Conservation (phyloP, 2,888 invertebrate genomes). For the Stenolophus ochropezus region DNA sequence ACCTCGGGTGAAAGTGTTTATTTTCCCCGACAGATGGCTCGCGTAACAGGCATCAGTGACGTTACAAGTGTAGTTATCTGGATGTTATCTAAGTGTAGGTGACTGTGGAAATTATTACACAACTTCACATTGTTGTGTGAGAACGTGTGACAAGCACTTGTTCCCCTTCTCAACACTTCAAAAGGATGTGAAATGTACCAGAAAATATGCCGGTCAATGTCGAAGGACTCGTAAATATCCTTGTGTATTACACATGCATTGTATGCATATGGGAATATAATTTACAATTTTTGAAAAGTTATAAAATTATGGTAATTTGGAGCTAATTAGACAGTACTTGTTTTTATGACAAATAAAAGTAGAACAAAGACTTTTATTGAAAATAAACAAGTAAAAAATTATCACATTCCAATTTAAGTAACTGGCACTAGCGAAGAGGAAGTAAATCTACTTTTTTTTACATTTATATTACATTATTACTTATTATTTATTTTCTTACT, state of each 20-base stretch:
- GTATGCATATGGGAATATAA: neutral
- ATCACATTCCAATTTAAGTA: too few relatives aligned
- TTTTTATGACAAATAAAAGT: neutral
- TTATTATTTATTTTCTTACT: too few relatives aligned
- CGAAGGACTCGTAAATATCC: neutral
- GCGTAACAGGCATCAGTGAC: slow-evolving; percentile 30
- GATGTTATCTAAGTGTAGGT: slow-evolving; percentile 2
- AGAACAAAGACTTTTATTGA: too few relatives aligned
- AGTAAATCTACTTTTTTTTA: too few relatives aligned
- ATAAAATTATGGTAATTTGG: neutral
- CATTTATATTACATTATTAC: too few relatives aligned
- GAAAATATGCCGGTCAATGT: slow-evolving; percentile 32
- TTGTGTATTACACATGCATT: neutral
- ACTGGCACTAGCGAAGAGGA: too few relatives aligned
- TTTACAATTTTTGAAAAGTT: neutral
- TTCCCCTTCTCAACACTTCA: neutral
- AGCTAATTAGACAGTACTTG: neutral
- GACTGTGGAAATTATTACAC: slow-evolving; percentile 18
- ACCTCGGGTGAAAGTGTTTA: slow-evolving; percentile 36
- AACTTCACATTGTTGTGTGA: slow-evolving; percentile 35
- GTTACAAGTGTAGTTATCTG: neutral
- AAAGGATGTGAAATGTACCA: slow-evolving; percentile 22
- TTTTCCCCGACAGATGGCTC: slow-evolving; percentile 38
- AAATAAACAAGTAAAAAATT: too few relatives aligned
- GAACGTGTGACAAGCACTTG: slow-evolving; percentile 21